A percentile compares a stretch with the other conserved stretches of the same genome.
Evolutionary conservation across 2,888 invertebrate genomes (phyloP).

Genomic region (Drosophila affinis): DNA sequence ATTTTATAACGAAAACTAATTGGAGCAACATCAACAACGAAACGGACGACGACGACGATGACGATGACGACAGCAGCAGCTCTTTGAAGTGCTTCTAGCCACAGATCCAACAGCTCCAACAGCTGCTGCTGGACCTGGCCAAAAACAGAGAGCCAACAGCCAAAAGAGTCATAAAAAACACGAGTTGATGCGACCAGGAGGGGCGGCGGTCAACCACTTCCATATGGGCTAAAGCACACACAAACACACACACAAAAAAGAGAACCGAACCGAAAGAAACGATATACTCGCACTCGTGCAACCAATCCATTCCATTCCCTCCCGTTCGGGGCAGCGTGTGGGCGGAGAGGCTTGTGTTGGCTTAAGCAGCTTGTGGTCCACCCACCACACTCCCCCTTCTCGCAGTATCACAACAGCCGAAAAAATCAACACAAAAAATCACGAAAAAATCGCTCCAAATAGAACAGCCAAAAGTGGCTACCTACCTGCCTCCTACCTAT

Average conservation of each 20-base stretch:
- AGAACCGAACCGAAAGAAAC: conserved; percentile 3
- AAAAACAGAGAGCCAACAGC: conserved; percentile 13
- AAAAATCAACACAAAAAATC: conserved; percentile 16
- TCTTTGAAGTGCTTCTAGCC: conserved; percentile 61
- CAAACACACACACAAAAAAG: background rate
- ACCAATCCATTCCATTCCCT: background rate
- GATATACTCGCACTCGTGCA: background rate
- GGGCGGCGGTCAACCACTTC: conserved; percentile 34
- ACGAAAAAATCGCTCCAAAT: conserved; percentile 4
- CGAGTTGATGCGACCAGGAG: conserved; percentile 25
- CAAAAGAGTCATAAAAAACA: conserved; percentile 37
- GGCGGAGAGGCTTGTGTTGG: conserved; percentile 26
- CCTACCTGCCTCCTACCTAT: background rate
- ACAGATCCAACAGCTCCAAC: conserved; percentile 34
- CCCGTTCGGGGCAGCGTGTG: conserved; percentile 8
- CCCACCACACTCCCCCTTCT: background rate
- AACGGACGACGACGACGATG: conserved; percentile 21
- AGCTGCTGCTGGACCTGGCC: conserved; percentile 29
- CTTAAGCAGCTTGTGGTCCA: conserved; percentile 60
- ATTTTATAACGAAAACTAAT: conserved; percentile 65
- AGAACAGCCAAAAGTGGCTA: background rate
- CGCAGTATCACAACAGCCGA: conserved; percentile 24
- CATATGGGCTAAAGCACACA: conserved; percentile 29
- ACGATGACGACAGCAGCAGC: conserved; percentile 31
- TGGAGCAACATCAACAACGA: conserved; percentile 56